Evolutionary conservation across 2,797 vertebrate species (phyloP), one percentile per base, ranked within the genome.

Genomic region (Sebastes elongatus): DNA sequence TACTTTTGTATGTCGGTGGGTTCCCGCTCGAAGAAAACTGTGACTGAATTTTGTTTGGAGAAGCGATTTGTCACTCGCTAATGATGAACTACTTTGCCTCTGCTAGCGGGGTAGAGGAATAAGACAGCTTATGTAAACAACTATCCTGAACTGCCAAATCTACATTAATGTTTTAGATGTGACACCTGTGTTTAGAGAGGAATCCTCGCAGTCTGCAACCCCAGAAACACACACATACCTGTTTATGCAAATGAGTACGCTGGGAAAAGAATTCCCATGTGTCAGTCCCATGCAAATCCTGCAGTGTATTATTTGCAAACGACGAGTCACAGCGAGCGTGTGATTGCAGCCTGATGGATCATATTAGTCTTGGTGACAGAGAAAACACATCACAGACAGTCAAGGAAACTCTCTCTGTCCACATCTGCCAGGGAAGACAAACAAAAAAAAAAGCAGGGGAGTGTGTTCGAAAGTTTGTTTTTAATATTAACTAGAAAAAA

Each of bases 401-500:
- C 38, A 53, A 5, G 14, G 9, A 77, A 0, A 56, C 33, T 27
- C 60, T 27, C 63, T 33, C 23, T 69, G 7, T 69, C 30, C 33
- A 16, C 27, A 22, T 70, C 35, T 68, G 23, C 11, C 49, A 66
- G 23, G 20, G 8, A 69, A 65, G 32, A 61, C 55, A 80, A 75
- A 86, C 9, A 66, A 71, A 76, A 35, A 38, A 38, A 7, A 35
- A 72, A 79, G 65, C 33, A 76, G 7, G 5, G 46, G 57, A 28
- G 42, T 42, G 23, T 80, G 65, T 83, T 82, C 20, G 63, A 77
- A 76, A 42, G 55, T 67, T 83, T 82, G 14, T 74, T 89, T 92
- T 93, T 93, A 88, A 89, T 93, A 83, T 86, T 67, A 74, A 73
- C 81, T 80, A 82, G 23, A 85, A 83, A 91, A n/a, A 53, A 49